These are phyloP conservation scores for Psilopogon haemacephalus DNA, from an alignment of 2,113 vertebrate genomes.

Conservation along the genomic window DNA sequence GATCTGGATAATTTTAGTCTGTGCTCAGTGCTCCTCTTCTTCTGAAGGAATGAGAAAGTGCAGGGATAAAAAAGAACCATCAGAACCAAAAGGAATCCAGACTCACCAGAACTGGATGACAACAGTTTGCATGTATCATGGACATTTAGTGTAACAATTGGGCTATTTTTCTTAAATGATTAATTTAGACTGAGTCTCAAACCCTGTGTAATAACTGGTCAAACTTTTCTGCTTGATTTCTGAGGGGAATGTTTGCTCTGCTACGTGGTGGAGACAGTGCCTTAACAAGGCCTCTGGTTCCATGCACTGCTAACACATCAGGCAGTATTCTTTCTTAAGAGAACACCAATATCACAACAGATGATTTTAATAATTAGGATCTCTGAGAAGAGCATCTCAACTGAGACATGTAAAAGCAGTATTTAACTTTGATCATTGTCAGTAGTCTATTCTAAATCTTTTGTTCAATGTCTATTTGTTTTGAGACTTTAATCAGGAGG, in stretches of 20 bases:
- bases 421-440: neutral
- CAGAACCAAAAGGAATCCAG: neutral
- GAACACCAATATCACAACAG: neutral
- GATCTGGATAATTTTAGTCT: neutral
- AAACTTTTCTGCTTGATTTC: neutral
- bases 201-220: neutral
- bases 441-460: neutral
- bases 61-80: neutral
- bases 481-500: neutral
- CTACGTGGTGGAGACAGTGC: rapidly evolving
- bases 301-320: neutral
- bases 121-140: rapidly evolving
- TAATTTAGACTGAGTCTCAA: neutral
- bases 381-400: neutral
- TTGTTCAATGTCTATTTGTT: neutral
- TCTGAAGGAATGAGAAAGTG: neutral
- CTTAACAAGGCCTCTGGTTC: neutral
- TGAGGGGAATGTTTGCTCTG: rapidly evolving
- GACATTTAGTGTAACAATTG: neutral
- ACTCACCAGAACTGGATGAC: neutral
- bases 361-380: neutral
- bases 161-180: neutral
- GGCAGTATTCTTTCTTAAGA: neutral
- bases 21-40: neutral
- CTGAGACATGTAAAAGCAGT: neutral